Evolutionary conservation across 2,113 vertebrate species (phyloP), one percentile per base, ranked within the genome.

Genomic region (Psophia crepitans): DNA sequence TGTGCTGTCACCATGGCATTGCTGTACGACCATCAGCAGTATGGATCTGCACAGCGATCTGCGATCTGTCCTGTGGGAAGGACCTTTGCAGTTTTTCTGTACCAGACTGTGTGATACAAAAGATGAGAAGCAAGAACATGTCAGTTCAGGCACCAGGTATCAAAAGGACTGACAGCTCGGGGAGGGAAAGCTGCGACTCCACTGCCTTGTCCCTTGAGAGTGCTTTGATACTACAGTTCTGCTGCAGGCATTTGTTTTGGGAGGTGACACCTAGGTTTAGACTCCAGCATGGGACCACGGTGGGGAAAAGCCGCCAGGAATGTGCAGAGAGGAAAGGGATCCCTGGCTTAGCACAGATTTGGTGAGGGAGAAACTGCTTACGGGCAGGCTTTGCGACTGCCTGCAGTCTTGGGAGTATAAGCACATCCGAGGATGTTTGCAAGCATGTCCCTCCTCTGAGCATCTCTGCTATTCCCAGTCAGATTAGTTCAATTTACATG

Each of bases 1-100:
- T 19, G 27, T 13, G 35, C 48, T 74, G 39, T 76, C 76, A 24
- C 51, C 1, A 0, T 13, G 14, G 2, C 23, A 4, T 26, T 54
- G 58, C 8, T 26, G 30, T n/a, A 2, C 18, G 27, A 51, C 51
- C 23, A 5, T 22, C 37, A 39, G 57, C 53, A 30, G 13, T 5
- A 8, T 5, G 27, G 43, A 46, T 79, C 41, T 53, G 37, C 14
- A 7, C 1, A 0, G 56, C 1, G 1, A 51, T 4, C 6, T 10
- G 56, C 1, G 1, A 51, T 4, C 6, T 10, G 10, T 63, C 48
- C 48, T 51, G 78, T 28, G 49, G 68, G 56, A 43, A 65, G 63
- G 27, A 73, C 58, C 44, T 77, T 43, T 49, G 39, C 20, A 22
- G 3, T 26, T 48, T 57, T 91, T 64, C 56, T 57, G 33, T n/a